These are phyloP conservation scores for Idaea dimidiata DNA, from an alignment of 2,888 invertebrate species.

Conservation along the genomic window DNA sequence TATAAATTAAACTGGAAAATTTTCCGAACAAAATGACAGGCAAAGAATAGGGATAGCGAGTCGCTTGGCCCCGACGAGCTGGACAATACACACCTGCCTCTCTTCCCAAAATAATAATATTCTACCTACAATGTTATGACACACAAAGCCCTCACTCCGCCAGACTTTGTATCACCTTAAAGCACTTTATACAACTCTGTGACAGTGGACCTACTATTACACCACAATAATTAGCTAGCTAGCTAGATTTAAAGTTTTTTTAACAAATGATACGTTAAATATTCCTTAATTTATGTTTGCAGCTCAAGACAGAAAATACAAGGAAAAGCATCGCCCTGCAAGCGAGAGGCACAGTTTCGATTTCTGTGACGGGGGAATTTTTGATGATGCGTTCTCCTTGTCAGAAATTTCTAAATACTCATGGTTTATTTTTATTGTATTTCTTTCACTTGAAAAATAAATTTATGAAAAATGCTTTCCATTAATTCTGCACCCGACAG, in stretches of 20 bases:
- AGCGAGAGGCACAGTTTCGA: too few species aligned
- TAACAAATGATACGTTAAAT: not conserved
- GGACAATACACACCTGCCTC: constrained; percentile 3
- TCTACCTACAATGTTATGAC: not conserved
- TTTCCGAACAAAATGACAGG: constrained; percentile 1
- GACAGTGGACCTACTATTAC: not conserved
- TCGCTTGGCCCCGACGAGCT: not conserved
- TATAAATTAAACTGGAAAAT: not conserved
- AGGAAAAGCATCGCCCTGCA: too few species aligned
- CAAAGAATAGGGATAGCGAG: not conserved
- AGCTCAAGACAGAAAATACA: too few species aligned
- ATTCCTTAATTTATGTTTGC: too few species aligned
- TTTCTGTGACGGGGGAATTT: too few species aligned
- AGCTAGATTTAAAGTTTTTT: not conserved
- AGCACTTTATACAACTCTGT: not conserved
- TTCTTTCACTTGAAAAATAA: too few species aligned
- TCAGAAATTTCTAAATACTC: too few species aligned
- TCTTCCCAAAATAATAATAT: not conserved
- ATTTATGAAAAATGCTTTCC: too few species aligned
- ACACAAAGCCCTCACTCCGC: not conserved
- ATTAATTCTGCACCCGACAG: too few species aligned
- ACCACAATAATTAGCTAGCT: not conserved
- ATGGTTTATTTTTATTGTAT: too few species aligned
- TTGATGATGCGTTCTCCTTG: too few species aligned
- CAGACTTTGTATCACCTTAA: not conserved